These are phyloP conservation scores for Agelas oroides DNA, from an alignment of 37 sponge, comb jelly and placozoan species.

Conservation along the genomic window DNA sequence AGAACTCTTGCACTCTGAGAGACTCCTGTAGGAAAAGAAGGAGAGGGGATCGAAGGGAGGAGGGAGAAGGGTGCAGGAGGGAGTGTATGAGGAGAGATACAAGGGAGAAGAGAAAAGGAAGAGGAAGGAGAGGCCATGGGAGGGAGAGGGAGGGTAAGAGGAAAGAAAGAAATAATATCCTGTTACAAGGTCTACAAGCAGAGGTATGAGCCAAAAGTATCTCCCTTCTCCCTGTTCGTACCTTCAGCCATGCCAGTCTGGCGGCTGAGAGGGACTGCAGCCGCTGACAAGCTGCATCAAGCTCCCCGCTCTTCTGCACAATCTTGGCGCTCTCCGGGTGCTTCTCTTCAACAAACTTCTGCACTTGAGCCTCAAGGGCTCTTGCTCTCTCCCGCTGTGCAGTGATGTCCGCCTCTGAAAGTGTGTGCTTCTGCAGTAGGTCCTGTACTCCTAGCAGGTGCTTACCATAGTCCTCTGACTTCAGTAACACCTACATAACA, in stretches of 20 bases:
- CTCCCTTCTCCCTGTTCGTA: too few relatives aligned
- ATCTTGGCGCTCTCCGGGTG: conserved; percentile 81
- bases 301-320: conserved; percentile 43
- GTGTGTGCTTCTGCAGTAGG: conserved; percentile 91
- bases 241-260: conserved; percentile 42
- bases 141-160: too few relatives aligned
- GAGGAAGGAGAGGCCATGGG: too few relatives aligned
- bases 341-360: conserved; percentile 53
- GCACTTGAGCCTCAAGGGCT: conserved; percentile 56
- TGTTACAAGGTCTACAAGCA: too few relatives aligned
- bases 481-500: conserved; percentile 60
- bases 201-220: too few relatives aligned
- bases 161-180: too few relatives aligned
- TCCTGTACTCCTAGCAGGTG: conserved; percentile 93
- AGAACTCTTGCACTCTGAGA: conserved; percentile 88
- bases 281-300: conserved; percentile 56
- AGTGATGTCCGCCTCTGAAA: conserved; percentile 84
- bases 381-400: conserved; percentile 73
- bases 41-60: neutral
- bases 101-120: too few relatives aligned
- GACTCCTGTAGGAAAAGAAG: conserved; percentile 52
- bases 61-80: neutral
- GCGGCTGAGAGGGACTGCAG: conserved; percentile 41
- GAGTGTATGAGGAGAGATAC: too few relatives aligned
- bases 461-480: conserved; percentile 93